phyloP scores from a whole-genome alignment of 2,113 vertebrate species.

The Cyphomyrus plagiostoma region DNA sequence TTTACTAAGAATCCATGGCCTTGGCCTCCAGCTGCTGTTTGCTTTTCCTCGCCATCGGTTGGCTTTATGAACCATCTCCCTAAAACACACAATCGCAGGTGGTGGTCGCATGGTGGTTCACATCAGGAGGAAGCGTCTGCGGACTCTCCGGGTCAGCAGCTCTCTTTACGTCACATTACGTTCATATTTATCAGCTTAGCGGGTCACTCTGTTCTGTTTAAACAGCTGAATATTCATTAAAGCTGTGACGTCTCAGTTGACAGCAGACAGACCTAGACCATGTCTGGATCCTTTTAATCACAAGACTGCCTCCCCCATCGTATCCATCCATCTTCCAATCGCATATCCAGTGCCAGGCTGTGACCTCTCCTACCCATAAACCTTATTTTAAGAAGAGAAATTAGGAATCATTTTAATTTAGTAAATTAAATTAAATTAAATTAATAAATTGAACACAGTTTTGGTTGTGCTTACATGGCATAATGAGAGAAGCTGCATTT shows the following conservation, averaged over 20 bases:
- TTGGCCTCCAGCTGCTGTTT: not conserved
- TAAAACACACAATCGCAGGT: not conserved
- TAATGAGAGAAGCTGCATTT: not conserved
- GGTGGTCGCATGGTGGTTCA: not conserved
- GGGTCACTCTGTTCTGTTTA: not conserved
- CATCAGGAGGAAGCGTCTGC: not conserved
- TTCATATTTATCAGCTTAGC: not conserved
- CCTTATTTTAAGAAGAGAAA: not conserved
- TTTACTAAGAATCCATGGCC: not conserved
- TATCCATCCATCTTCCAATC: not conserved
- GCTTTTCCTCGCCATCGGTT: not conserved
- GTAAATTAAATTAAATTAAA: not conserved
- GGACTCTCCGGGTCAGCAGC: not conserved
- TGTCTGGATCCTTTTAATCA: not conserved
- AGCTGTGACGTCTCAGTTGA: not conserved
- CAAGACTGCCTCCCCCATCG: not conserved
- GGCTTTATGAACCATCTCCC: not conserved
- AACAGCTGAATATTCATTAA: constrained; percentile 3
- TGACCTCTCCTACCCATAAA: not conserved
- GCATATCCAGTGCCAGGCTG: not conserved
- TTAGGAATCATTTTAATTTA: not conserved
- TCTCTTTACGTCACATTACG: not conserved
- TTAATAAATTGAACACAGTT: not conserved
- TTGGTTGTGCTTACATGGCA: not conserved
- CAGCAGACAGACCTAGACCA: not conserved